Conservation (phyloP, 2,113 vertebrate species). For the Embiotoca jacksoni region DNA sequence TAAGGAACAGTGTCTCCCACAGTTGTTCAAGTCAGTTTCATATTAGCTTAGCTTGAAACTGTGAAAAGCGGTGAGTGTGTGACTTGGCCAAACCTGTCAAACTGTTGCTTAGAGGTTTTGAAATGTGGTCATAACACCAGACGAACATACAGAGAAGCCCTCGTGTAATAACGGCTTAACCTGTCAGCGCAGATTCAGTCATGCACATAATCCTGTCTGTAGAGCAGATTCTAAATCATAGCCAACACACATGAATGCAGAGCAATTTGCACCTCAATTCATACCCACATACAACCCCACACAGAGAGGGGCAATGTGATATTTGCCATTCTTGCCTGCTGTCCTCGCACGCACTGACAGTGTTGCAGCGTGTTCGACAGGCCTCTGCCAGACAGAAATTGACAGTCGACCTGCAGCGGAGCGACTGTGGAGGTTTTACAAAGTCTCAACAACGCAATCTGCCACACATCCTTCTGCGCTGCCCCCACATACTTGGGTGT, state of each 20-base stretch:
- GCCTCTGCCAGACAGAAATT: not conserved
- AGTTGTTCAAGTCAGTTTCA: conserved; percentile 18
- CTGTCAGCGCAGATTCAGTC: conserved; percentile 66
- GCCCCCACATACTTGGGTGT: conserved; percentile 36
- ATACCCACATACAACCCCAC: not conserved
- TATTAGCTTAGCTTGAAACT: conserved; percentile 22
- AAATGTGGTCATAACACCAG: conserved; percentile 58
- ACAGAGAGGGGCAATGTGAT: not conserved
- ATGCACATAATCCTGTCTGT: conserved; percentile 69
- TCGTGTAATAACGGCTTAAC: conserved; percentile 71
- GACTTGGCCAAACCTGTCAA: conserved; percentile 32
- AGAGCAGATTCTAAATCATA: conserved; percentile 44
- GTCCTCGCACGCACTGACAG: not conserved
- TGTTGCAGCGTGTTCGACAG: conserved; percentile 3
- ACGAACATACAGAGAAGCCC: conserved; percentile 49
- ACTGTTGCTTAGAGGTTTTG: conserved; percentile 41
- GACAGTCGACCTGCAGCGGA: conserved; percentile 37
- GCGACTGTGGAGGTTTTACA: conserved; percentile 14
- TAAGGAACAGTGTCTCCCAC: not conserved
- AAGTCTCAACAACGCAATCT: conserved; percentile 54
- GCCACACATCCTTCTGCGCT: conserved; percentile 52
- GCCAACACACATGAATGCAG: conserved; percentile 20
- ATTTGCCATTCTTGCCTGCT: conserved; percentile 16
- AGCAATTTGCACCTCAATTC: conserved; percentile 36
- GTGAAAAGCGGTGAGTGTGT: conserved; percentile 13